Percentiles rank a stretch among this genome's conserved stretches.
These are phyloP conservation scores for Natator depressus DNA, from an alignment of 2,113 vertebrate species.

Conservation along the genomic window DNA sequence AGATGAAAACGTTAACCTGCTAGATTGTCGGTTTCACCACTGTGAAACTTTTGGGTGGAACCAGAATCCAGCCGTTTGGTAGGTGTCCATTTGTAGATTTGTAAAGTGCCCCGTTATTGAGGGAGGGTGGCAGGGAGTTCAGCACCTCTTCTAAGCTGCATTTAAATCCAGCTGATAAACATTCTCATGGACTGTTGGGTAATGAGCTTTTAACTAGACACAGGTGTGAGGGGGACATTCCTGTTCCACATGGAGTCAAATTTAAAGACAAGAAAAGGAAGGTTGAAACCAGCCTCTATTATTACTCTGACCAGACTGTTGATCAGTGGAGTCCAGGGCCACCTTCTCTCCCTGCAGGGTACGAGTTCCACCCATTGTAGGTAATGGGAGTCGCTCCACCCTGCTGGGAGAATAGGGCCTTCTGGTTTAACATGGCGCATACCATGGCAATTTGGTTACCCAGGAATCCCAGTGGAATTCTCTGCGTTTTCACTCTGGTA, in stretches of 20 bases:
- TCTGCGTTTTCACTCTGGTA: no score
- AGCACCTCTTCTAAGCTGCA: neutral
- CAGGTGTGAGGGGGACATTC: neutral
- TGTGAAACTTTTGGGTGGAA: no score
- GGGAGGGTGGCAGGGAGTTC: no score
- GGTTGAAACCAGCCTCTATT: neutral
- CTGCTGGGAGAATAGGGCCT: neutral
- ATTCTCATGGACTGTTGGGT: neutral
- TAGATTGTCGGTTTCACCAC: no score
- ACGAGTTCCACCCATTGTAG: neutral
- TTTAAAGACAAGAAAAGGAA: neutral
- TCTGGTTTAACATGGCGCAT: neutral
- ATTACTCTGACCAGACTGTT: neutral
- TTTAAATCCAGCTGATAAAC: neutral
- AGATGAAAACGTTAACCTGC: no score
- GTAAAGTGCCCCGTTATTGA: neutral
- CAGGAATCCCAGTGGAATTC: neutral
- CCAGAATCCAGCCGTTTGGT: no score
- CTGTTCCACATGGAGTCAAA: neutral
- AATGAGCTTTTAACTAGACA: neutral
- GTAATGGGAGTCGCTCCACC: neutral
- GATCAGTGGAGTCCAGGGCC: neutral
- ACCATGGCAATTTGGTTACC: neutral
- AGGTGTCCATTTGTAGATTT: no score
- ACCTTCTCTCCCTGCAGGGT: neutral